phyloP scores from a whole-genome alignment of 2,797 vertebrate species.

The Acipenser oxyrinchus region DNA sequence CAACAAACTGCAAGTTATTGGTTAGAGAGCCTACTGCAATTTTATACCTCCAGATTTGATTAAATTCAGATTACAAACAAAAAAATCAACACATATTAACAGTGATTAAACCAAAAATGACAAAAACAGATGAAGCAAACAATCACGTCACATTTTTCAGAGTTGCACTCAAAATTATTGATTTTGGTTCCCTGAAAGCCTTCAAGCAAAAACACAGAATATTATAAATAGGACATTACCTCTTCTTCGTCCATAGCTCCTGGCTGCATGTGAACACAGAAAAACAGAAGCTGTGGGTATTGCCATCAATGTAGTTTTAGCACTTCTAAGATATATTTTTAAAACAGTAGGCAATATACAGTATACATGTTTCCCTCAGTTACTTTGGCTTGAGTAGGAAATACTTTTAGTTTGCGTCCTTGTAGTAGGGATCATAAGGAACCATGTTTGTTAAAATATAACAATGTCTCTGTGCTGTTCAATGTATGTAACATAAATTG shows the following conservation, averaged over 20 bases:
- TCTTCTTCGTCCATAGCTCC: slow-evolving; percentile 99
- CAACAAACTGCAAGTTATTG: slow-evolving; percentile 22
- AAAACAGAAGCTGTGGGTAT: slow-evolving; percentile 31
- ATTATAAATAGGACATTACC: slow-evolving; percentile 75
- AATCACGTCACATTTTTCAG: slow-evolving; percentile 30
- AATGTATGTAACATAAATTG: too few species aligned
- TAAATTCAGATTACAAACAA: slow-evolving; percentile 22
- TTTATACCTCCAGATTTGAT: slow-evolving; percentile 23
- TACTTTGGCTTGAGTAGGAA: too few species aligned
- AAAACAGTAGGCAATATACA: too few species aligned
- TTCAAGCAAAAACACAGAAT: slow-evolving; percentile 72
- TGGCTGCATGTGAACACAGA: slow-evolving; percentile 89
- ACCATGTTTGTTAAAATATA: too few species aligned
- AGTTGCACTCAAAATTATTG: slow-evolving; percentile 33
- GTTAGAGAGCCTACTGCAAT: slow-evolving; percentile 14
- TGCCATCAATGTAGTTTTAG: too few species aligned
- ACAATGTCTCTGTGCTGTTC: too few species aligned
- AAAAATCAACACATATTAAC: slow-evolving; percentile 21
- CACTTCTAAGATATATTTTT: too few species aligned
- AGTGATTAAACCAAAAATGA: slow-evolving; percentile 36
- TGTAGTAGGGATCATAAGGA: too few species aligned
- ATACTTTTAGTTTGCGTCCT: too few species aligned
- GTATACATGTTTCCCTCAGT: too few species aligned
- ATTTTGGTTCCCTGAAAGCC: slow-evolving; percentile 44
- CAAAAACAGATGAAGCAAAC: slow-evolving; percentile 48